Evolutionary conservation across 2,888 invertebrate species (phyloP).

Genomic region (Brachypterus glaber): DNA sequence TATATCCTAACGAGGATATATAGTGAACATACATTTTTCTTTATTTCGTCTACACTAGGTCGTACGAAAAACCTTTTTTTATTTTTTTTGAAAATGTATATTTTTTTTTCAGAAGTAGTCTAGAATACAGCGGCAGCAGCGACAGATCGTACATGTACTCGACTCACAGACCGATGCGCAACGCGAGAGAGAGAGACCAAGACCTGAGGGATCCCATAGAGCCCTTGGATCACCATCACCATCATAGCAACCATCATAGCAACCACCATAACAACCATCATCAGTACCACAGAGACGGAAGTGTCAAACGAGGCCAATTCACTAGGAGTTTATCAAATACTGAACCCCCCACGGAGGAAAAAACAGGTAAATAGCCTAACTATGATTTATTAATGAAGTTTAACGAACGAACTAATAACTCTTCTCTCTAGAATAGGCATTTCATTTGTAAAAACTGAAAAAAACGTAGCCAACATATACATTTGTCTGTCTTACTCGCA

Average conservation of each 20-base stretch:
- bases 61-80: too few species aligned
- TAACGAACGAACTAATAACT: too few species aligned
- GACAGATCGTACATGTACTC: constrained; percentile 7
- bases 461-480: too few species aligned
- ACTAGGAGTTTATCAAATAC: constrained; percentile 74
- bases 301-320: constrained; percentile 53
- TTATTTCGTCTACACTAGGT: too few species aligned
- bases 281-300: constrained; percentile 44
- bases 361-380: constrained; percentile 69
- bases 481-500: too few species aligned
- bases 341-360: constrained; percentile 74
- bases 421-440: too few species aligned
- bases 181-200: constrained; percentile 26
- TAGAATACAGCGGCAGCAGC: constrained; percentile 30
- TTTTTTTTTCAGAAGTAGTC: too few species aligned
- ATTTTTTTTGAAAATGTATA: too few species aligned
- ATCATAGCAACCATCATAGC: constrained; percentile 38
- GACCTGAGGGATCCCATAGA: constrained; percentile 32
- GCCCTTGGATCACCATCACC: constrained; percentile 26
- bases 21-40: too few species aligned
- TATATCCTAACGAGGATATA: too few species aligned
- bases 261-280: constrained; percentile 28
- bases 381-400: constrained; percentile 6
- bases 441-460: too few species aligned
- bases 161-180: constrained; percentile 26